phyloP scores from a whole-genome alignment of 2,797 vertebrate genomes.

The Gadopsis marmoratus region DNA sequence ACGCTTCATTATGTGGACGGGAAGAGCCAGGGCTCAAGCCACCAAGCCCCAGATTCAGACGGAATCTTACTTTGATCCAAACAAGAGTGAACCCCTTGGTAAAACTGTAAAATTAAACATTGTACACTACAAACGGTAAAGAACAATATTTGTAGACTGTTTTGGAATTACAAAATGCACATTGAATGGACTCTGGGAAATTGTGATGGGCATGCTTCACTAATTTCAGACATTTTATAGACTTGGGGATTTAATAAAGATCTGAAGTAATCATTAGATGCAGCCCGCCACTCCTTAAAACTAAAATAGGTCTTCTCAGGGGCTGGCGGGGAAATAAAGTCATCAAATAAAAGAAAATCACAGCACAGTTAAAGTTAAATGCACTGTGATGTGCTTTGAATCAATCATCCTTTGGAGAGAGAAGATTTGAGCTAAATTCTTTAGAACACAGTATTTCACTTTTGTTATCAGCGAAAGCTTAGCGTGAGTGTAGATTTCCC shows the following conservation, averaged over 20 bases:
- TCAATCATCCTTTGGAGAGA: conserved; percentile 2
- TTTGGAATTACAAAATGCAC: neutral
- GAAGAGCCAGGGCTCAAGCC: neutral
- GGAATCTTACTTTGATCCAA: too few relatives aligned
- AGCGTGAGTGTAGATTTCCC: neutral
- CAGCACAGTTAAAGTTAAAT: conserved; percentile 18
- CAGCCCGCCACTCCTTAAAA: neutral
- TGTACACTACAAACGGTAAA: neutral
- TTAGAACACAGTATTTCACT: conserved; percentile 1
- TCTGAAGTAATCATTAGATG: neutral
- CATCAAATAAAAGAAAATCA: neutral
- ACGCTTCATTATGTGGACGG: conserved; percentile 3
- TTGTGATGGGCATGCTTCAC: neutral
- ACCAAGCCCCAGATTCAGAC: neutral
- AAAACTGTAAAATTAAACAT: neutral
- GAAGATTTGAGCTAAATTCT: neutral
- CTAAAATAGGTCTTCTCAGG: neutral
- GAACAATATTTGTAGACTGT: neutral
- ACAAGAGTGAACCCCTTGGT: neutral
- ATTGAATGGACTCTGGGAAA: neutral
- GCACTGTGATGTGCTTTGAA: neutral
- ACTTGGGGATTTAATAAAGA: neutral
- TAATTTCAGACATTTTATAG: neutral
- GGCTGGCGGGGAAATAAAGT: neutral
- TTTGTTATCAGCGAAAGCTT: neutral